phyloP scores from a whole-genome alignment of 53 echinoderm and acorn worm genomes.

The Luidia sarsii region DNA sequence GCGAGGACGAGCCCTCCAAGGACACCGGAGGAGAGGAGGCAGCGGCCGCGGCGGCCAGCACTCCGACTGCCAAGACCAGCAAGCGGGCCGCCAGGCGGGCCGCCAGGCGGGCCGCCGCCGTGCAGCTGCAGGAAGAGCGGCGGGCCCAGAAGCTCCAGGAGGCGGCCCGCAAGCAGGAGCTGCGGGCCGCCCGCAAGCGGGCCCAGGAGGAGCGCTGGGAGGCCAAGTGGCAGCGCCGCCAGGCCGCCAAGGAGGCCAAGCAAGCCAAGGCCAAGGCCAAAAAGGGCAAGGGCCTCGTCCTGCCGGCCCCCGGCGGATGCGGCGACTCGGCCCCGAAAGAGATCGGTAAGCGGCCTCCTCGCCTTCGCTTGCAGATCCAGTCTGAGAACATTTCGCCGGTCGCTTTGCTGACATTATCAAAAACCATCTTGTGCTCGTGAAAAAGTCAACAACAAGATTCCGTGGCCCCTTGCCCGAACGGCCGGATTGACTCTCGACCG shows the following conservation, averaged over 20 bases:
- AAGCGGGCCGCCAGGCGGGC: slow-evolving; percentile 65
- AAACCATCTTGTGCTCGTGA: too few relatives aligned
- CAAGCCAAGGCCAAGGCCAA: neutral
- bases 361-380: too few relatives aligned
- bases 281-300: neutral
- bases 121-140: slow-evolving; percentile 64
- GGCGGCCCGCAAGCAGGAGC: neutral
- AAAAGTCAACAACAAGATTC: too few relatives aligned
- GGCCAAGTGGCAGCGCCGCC: neutral
- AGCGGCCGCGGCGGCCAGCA: neutral
- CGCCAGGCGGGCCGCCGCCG: slow-evolving; percentile 60
- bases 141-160: slow-evolving; percentile 33
- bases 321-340: too few relatives aligned
- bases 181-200: neutral
- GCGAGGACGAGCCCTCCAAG: neutral
- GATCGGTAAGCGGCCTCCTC: too few relatives aligned
- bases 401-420: too few relatives aligned
- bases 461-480: too few relatives aligned
- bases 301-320: too few relatives aligned
- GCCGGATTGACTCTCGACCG: too few relatives aligned
- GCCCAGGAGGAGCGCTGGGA: slow-evolving; percentile 15
- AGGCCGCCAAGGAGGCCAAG: slow-evolving; percentile 6
- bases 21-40: neutral
- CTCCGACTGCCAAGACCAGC: neutral
- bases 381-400: too few relatives aligned